Conservation (phyloP, 2,888 invertebrate genomes). For the Archaeoteleia sp. region DNA sequence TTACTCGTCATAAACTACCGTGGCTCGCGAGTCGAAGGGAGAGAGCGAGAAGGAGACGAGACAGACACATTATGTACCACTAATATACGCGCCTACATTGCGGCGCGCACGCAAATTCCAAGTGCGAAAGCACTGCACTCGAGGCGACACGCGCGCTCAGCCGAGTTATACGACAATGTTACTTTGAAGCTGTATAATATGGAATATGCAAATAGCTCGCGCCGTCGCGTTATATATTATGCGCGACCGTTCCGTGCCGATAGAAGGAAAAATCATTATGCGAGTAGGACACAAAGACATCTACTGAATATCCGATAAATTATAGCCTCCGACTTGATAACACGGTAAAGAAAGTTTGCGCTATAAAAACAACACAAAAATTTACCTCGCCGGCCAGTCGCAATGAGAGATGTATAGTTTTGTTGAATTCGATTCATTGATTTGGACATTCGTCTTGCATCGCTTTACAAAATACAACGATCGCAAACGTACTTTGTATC, state of each 20-base stretch:
- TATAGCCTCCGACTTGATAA: constrained; percentile 5
- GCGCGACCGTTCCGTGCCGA: constrained; percentile 42
- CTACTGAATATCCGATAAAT: constrained; percentile 33
- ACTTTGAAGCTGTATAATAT: constrained; percentile 51
- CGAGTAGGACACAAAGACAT: constrained; percentile 30
- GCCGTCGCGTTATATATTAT: constrained; percentile 40
- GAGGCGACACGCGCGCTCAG: constrained; percentile 45
- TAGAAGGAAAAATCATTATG: constrained; percentile 39
- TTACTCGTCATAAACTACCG: constrained; percentile 46
- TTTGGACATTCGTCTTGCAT: too few relatives aligned
- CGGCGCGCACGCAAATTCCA: constrained; percentile 41
- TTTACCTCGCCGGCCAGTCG: too few relatives aligned
- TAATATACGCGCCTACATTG: constrained; percentile 49
- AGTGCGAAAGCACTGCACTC: constrained; percentile 49
- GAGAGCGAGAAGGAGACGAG: constrained; percentile 28
- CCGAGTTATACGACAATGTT: constrained; percentile 52
- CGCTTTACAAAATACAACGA: too few relatives aligned
- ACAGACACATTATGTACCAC: constrained; percentile 43
- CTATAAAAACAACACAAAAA: not conserved
- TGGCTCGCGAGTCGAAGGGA: constrained; percentile 33
- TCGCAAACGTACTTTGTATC: too few relatives aligned
- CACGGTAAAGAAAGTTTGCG: constrained; percentile 11
- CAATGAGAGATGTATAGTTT: too few relatives aligned
- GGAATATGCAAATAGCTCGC: constrained; percentile 50
- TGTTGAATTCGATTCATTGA: too few relatives aligned